A percentile compares a stretch with the other conserved stretches of the same genome.
phyloP scores from a whole-genome alignment of 2,113 vertebrate species.

The Hippocampus comes region DNA sequence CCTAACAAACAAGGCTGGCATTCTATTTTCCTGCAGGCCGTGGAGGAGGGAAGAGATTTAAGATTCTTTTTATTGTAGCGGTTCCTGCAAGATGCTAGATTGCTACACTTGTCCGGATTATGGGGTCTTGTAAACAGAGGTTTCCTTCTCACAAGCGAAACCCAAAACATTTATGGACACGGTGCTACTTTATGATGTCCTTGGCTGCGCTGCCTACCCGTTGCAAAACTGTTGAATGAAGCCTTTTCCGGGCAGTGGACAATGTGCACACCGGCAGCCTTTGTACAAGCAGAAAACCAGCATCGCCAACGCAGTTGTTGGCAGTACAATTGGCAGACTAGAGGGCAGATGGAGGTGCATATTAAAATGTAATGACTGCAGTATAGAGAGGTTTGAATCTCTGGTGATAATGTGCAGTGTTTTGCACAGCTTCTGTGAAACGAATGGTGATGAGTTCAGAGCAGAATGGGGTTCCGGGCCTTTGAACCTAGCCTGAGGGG shows the following conservation, averaged over 20 bases:
- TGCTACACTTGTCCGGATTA: neutral
- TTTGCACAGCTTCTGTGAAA: conserved; percentile 1
- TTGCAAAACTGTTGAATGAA: neutral
- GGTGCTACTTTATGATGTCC: neutral
- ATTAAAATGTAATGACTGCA: neutral
- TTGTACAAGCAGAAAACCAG: neutral
- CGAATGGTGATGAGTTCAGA: neutral
- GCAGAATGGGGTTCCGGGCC: neutral
- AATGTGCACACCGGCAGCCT: neutral
- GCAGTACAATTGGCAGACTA: neutral
- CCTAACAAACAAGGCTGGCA: neutral
- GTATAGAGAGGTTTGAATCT: neutral
- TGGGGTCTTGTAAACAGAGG: conserved; percentile 4
- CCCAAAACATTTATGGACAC: conserved; percentile 1
- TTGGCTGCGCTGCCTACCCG: neutral
- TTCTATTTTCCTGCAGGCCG: neutral
- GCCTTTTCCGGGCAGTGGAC: neutral
- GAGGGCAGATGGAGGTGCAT: conserved; percentile 1
- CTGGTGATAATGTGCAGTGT: neutral
- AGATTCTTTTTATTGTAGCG: neutral
- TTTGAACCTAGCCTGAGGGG: neutral
- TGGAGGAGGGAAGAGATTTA: neutral
- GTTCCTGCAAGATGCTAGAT: neutral
- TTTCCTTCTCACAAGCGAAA: neutral
- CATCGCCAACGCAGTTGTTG: neutral